These are phyloP conservation scores for Muscicapa striata DNA, from an alignment of 2,797 vertebrate species.

Conservation along the genomic window DNA sequence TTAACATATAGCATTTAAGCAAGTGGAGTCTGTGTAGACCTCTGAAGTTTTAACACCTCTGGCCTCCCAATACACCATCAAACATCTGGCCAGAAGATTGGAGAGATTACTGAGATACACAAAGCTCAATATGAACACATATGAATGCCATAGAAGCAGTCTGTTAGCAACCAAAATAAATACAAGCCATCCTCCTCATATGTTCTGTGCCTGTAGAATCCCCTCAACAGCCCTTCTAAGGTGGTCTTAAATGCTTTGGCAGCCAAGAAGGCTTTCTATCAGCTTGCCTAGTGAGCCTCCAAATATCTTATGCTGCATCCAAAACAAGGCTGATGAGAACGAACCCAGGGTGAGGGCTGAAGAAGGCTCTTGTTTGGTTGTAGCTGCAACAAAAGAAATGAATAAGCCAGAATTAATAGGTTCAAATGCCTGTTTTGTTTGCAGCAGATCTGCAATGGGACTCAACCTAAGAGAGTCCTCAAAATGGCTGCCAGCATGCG, in stretches of 20 bases:
- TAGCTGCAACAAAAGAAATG: constrained; percentile 7
- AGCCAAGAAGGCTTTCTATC: not conserved
- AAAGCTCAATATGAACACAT: not conserved
- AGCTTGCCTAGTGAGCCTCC: not conserved
- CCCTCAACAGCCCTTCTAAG: not conserved
- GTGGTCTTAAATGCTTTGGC: not conserved
- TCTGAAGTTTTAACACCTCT: not conserved
- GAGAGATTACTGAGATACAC: not conserved
- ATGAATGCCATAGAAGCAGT: not conserved
- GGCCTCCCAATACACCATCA: not conserved
- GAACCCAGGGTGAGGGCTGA: not conserved
- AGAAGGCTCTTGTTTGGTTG: not conserved
- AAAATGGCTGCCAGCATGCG: not conserved
- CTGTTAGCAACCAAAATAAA: not conserved
- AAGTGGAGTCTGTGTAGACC: not conserved
- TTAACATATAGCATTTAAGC: not conserved
- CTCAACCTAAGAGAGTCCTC: not conserved
- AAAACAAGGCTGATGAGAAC: not conserved
- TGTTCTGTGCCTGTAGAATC: not conserved
- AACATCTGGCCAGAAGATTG: not conserved
- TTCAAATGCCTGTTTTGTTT: constrained; percentile 24
- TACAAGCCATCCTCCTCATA: not conserved
- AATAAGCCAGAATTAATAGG: constrained; percentile 21
- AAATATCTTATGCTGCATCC: not conserved
- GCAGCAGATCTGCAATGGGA: not conserved